A percentile compares a stretch with the other conserved stretches of the same genome.
These are phyloP conservation scores for Gambusia yucatana DNA, from an alignment of 2,797 vertebrate genomes.

Conservation along the genomic window DNA sequence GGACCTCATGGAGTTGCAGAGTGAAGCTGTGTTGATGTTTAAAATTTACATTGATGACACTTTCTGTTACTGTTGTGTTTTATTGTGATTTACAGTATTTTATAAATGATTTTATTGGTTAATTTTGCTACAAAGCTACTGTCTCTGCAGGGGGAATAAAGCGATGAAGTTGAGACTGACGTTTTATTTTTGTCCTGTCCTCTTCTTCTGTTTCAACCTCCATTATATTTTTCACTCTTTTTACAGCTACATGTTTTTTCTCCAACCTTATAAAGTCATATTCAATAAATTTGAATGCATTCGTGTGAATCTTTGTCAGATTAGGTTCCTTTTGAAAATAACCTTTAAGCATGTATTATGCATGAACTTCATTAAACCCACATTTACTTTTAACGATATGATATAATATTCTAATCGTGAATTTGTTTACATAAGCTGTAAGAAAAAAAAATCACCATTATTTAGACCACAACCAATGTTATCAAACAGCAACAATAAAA, in stretches of 20 bases:
- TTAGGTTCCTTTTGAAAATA: neutral
- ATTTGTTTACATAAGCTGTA: neutral
- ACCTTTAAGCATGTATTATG: neutral
- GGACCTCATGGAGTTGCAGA: slow-evolving; percentile 16
- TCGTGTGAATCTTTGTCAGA: neutral
- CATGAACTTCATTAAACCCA: neutral
- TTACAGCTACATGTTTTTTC: neutral
- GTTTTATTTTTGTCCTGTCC: neutral
- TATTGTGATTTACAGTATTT: neutral
- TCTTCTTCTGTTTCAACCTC: neutral
- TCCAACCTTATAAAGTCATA: neutral
- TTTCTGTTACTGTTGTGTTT: neutral
- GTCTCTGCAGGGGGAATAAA: neutral
- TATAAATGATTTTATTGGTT: neutral
- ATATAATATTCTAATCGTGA: neutral
- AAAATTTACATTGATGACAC: neutral
- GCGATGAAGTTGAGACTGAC: neutral
- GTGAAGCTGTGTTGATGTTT: slow-evolving; percentile 25
- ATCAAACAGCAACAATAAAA: neutral
- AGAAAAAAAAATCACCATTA: neutral
- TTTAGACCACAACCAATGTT: neutral
- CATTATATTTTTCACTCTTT: neutral
- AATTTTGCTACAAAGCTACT: neutral
- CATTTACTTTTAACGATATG: neutral
- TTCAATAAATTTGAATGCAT: neutral